phyloP scores from a whole-genome alignment of 1,140 invertebrate genomes.

The Drosophila carrolli region DNA sequence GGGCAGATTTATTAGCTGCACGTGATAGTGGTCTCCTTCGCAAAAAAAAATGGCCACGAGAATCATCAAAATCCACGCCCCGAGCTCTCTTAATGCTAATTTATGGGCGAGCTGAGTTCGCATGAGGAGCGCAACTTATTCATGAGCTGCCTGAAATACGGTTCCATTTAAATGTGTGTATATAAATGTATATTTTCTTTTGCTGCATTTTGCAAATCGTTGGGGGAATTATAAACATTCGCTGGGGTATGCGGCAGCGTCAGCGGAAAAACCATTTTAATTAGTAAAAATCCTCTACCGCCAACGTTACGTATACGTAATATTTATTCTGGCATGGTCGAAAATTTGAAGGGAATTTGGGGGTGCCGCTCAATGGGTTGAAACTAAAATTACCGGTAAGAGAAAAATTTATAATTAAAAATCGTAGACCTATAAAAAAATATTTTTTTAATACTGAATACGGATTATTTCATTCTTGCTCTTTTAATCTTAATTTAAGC shows the following conservation, averaged over 20 bases:
- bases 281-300: slow-evolving; percentile 57
- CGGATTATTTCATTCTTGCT: too few relatives aligned
- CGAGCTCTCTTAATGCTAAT: slow-evolving; percentile 77
- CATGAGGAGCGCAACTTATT: slow-evolving; percentile 66
- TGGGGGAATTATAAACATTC: slow-evolving; percentile 61
- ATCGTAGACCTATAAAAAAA: too few relatives aligned
- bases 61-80: slow-evolving; percentile 60
- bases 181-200: slow-evolving; percentile 44
- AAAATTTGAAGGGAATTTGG: slow-evolving; percentile 2
- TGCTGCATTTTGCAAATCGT: slow-evolving; percentile 58
- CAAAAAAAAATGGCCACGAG: slow-evolving; percentile 31
- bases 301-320: slow-evolving; percentile 61
- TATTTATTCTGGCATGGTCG: slow-evolving; percentile 44
- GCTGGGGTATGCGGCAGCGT: slow-evolving; percentile 18
- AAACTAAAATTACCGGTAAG: neutral
- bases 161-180: slow-evolving; percentile 24
- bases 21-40: slow-evolving; percentile 65
- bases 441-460: too few relatives aligned
- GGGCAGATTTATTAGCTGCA: slow-evolving; percentile 76
- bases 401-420: too few relatives aligned
- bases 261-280: slow-evolving; percentile 79
- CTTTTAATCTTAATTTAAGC: too few relatives aligned
- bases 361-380: neutral
- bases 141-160: slow-evolving; percentile 69
- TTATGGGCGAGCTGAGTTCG: slow-evolving; percentile 57